phyloP scores from a whole-genome alignment of 2,113 vertebrate species.

The Serilophus lunatus region DNA sequence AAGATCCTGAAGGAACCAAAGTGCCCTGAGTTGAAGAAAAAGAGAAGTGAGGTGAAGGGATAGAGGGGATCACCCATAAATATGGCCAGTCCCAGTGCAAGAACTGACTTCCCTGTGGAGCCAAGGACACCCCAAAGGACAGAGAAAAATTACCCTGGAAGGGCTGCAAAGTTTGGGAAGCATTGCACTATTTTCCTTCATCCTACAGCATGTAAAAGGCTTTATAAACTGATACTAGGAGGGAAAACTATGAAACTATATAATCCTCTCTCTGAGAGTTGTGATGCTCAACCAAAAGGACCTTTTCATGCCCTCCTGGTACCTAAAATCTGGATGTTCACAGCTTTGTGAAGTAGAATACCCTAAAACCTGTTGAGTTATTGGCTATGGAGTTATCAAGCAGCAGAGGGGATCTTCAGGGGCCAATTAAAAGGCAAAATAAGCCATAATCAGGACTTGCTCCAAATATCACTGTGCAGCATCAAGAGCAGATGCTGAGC shows the following conservation, averaged over 20 bases:
- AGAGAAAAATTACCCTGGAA: no score
- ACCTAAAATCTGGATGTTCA: not conserved
- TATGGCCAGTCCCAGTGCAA: not conserved
- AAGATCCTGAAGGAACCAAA: not conserved
- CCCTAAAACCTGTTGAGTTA: not conserved
- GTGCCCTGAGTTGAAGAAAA: not conserved
- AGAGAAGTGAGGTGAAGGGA: not conserved
- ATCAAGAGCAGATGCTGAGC: not conserved
- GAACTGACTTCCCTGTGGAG: not conserved
- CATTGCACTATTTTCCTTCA: not conserved
- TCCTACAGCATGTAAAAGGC: not conserved
- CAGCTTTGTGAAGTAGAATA: not conserved
- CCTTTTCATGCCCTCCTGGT: fast-evolving
- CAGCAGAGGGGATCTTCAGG: not conserved
- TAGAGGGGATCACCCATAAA: not conserved
- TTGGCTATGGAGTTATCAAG: not conserved
- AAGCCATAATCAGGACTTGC: not conserved
- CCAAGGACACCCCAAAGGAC: fast-evolving
- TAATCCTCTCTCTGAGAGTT: not conserved
- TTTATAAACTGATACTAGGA: not conserved
- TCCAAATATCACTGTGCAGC: fast-evolving
- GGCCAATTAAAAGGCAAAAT: not conserved
- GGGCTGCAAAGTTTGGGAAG: fast-evolving
- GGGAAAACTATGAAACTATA: not conserved
- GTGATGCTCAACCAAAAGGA: not conserved